Percentiles rank a stretch among this genome's conserved stretches.
Conservation (phyloP, 2,888 invertebrate species). For the Drosophila differens region DNA sequence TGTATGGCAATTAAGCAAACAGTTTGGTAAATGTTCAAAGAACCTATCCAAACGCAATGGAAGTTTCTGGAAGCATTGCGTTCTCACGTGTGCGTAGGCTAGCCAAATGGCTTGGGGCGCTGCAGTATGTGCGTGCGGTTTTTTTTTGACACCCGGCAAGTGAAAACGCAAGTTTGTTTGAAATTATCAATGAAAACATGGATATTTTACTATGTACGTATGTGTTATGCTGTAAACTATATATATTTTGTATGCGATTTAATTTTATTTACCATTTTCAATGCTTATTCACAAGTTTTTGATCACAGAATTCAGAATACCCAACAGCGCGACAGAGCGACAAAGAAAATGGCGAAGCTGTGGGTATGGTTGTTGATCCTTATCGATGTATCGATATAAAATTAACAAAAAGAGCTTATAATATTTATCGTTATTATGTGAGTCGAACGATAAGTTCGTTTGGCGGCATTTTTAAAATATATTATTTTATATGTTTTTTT, state of each 20-base stretch:
- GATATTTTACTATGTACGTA: constrained; percentile 24
- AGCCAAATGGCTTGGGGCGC: constrained; percentile 45
- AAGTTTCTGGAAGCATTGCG: constrained; percentile 59
- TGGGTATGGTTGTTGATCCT: constrained; percentile 20
- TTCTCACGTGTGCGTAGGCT: constrained; percentile 62
- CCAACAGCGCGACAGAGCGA: constrained; percentile 69
- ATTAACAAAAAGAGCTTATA: not conserved
- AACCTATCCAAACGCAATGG: constrained; percentile 36
- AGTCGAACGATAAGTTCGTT: not conserved
- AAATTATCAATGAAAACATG: constrained; percentile 65
- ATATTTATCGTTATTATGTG: not conserved
- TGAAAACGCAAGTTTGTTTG: constrained; percentile 52
- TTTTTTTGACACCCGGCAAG: constrained; percentile 67
- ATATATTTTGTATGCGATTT: constrained; percentile 15
- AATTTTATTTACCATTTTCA: constrained; percentile 67
- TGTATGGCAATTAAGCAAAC: not conserved
- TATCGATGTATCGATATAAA: constrained; percentile 37
- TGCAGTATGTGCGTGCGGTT: constrained; percentile 39
- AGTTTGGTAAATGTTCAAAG: not conserved
- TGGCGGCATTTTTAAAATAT: constrained; percentile 12
- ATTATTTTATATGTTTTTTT: not conserved
- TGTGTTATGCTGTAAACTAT: constrained; percentile 46
- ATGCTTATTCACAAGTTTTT: constrained; percentile 63
- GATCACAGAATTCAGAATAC: constrained; percentile 72
- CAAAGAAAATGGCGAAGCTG: constrained; percentile 69